These are phyloP conservation scores for Pycnonotus jocosus DNA, from an alignment of 2,113 vertebrate genomes.

Conservation along the genomic window DNA sequence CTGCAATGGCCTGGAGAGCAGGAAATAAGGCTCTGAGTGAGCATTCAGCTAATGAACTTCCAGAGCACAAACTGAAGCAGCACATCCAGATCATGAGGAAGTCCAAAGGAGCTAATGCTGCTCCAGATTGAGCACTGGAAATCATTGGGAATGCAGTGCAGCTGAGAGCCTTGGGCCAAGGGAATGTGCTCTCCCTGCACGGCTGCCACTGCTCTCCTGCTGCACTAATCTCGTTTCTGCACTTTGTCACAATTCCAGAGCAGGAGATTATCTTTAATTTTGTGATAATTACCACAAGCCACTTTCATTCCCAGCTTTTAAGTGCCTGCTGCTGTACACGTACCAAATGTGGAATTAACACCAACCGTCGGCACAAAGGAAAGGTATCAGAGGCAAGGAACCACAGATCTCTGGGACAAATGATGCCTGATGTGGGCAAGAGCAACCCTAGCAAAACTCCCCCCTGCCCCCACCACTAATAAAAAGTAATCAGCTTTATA, in stretches of 20 bases:
- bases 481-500: background rate
- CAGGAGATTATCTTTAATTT: conserved; percentile 56
- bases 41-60: background rate
- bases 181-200: background rate
- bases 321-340: background rate
- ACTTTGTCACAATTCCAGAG: conserved; percentile 45
- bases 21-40: background rate
- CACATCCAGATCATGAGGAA: background rate
- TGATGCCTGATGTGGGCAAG: background rate
- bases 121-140: background rate
- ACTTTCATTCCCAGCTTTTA: conserved; percentile 19
- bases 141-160: fast-evolving
- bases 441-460: background rate
- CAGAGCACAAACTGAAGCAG: background rate
- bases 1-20: fast-evolving
- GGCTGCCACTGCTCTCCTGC: background rate
- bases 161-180: background rate
- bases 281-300: conserved; percentile 40
- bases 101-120: background rate
- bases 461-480: too few species aligned
- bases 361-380: fast-evolving
- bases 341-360: background rate
- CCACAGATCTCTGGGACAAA: background rate
- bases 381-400: background rate
- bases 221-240: background rate